These are phyloP conservation scores for Magallana nippona DNA, from an alignment of 2,888 invertebrate species.

Conservation along the genomic window DNA sequence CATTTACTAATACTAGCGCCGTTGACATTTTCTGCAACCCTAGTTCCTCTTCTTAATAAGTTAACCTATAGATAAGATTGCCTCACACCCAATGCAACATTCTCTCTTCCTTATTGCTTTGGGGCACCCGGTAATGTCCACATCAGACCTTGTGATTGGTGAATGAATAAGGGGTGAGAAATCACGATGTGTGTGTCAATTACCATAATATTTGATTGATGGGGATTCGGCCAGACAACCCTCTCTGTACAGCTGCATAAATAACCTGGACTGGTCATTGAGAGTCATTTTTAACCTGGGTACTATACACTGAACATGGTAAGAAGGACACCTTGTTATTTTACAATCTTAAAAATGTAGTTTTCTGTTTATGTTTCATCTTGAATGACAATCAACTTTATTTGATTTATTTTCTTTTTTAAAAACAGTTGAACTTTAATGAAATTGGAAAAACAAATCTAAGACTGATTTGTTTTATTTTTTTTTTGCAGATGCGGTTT, in stretches of 20 bases:
- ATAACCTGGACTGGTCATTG: conserved; percentile 29
- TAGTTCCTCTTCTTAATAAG: conserved; percentile 1
- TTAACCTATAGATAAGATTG: neutral
- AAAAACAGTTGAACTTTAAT: too few relatives aligned
- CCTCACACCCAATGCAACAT: neutral
- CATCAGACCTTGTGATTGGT: conserved; percentile 19
- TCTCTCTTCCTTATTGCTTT: neutral
- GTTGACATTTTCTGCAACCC: neutral
- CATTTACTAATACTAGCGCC: too few relatives aligned
- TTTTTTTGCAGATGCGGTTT: conserved; percentile 9
- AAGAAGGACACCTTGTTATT: neutral
- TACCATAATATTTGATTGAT: conserved; percentile 35
- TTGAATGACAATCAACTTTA: too few relatives aligned
- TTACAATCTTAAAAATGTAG: neutral
- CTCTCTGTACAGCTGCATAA: conserved; percentile 6
- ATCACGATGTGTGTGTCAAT: conserved; percentile 18
- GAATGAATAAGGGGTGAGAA: conserved; percentile 30
- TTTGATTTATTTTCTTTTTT: too few relatives aligned
- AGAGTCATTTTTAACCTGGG: conserved; percentile 6
- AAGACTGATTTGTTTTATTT: neutral
- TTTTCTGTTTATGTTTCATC: neutral
- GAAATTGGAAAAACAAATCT: too few relatives aligned
- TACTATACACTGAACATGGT: neutral
- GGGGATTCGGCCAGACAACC: conserved; percentile 29
- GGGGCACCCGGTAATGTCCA: conserved; percentile 20